Percentiles rank a stretch among this genome's conserved stretches.
These are phyloP conservation scores for Sinocyclocheilus grahami DNA, from an alignment of 2,113 vertebrate genomes.

Conservation along the genomic window DNA sequence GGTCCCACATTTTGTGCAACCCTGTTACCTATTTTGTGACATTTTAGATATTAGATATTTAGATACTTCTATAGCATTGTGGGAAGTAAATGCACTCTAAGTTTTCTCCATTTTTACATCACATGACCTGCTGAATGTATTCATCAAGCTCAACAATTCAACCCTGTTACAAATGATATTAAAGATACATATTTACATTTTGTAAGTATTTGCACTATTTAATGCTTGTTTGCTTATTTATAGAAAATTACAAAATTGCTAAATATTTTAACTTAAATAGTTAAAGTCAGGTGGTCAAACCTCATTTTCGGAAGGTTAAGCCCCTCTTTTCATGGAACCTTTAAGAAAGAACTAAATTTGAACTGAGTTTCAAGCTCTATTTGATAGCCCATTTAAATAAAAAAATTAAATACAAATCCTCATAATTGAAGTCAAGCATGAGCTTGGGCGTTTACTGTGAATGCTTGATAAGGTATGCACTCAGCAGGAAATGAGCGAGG, in stretches of 20 bases:
- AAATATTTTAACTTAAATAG: no score
- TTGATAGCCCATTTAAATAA: no score
- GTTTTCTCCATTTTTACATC: not conserved
- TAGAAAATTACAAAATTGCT: not conserved
- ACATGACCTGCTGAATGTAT: not conserved
- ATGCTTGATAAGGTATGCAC: constrained; percentile 1
- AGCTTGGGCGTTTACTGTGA: constrained; percentile 13
- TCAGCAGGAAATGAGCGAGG: not conserved
- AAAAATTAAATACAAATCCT: no score
- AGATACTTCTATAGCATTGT: not conserved
- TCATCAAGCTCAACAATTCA: not conserved
- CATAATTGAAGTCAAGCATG: no score
- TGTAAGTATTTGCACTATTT: not conserved
- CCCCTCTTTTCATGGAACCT: no score
- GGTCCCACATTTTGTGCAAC: not conserved
- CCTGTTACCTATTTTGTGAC: not conserved
- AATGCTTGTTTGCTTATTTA: no score
- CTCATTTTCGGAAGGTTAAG: not conserved
- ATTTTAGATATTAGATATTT: not conserved
- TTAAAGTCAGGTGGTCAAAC: not conserved
- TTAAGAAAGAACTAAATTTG: no score
- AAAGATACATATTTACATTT: not conserved
- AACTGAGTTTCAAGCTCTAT: no score
- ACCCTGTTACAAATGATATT: not conserved
- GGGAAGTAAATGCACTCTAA: not conserved